Percentiles rank a stretch among this genome's conserved stretches.
Conservation (phyloP, 2,797 vertebrate species). For the Rhabdophis nuchalis region DNA sequence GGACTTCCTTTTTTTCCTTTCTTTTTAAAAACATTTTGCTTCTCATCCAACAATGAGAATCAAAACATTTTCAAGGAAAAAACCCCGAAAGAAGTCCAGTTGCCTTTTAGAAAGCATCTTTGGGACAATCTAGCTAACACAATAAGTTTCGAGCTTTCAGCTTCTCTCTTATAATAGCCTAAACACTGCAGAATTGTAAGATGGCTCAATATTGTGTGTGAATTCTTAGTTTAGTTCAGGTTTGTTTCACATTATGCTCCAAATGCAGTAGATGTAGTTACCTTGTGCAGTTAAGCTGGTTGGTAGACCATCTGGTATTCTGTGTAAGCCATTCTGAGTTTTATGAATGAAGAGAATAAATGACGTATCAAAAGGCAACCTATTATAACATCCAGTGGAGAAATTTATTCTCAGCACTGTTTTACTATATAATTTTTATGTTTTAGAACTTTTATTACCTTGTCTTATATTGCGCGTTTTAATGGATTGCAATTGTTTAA, state of each 20-base stretch:
- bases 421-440: background rate
- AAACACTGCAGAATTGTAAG: background rate
- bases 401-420: background rate
- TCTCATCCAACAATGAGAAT: background rate
- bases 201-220: background rate
- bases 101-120: background rate
- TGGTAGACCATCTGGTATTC: background rate
- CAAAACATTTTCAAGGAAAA: background rate
- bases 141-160: background rate
- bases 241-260: background rate
- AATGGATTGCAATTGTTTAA: conserved; percentile 14
- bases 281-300: background rate
- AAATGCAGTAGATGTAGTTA: background rate
- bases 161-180: background rate
- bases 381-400: background rate
- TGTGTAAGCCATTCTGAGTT: background rate
- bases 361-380: background rate
- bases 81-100: background rate
- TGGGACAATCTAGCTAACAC: background rate
- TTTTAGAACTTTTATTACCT: background rate
- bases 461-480: background rate
- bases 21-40: background rate
- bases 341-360: background rate
- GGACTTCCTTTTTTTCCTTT: background rate
- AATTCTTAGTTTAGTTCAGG: background rate